Evolutionary conservation across 2,113 vertebrate species (phyloP).

Genomic region (Nothoprocta pentlandii): DNA sequence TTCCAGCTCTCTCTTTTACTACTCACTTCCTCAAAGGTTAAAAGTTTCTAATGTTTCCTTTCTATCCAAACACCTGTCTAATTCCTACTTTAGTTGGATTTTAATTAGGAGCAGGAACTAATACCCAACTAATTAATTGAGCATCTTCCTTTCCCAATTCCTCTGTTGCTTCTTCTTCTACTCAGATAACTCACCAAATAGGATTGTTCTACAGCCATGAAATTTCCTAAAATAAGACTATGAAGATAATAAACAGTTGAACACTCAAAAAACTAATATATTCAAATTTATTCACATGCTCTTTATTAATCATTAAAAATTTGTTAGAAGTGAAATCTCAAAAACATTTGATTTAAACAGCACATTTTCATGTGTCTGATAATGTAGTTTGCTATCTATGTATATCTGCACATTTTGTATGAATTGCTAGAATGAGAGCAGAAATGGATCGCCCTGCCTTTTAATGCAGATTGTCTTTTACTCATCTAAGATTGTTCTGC

Average conservation of each 20-base stretch:
- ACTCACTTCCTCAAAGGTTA: neutral
- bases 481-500: neutral
- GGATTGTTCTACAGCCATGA: slow-evolving; percentile 8
- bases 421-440: slow-evolving; percentile 17
- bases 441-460: neutral
- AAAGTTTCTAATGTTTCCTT: slow-evolving; percentile 50
- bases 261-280: slow-evolving; percentile 20
- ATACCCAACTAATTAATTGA: slow-evolving; percentile 73
- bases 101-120: slow-evolving; percentile 71
- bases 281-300: slow-evolving; percentile 59
- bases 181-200: slow-evolving; percentile 23
- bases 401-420: neutral
- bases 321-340: neutral
- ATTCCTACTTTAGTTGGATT: slow-evolving; percentile 67
- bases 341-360: slow-evolving; percentile 26
- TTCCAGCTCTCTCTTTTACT: neutral
- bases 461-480: neutral
- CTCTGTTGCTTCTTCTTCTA: slow-evolving; percentile 9
- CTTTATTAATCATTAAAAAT: slow-evolving; percentile 63
- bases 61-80: slow-evolving; percentile 70
- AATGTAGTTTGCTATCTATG: neutral
- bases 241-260: slow-evolving; percentile 50
- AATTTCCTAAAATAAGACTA: slow-evolving; percentile 48
- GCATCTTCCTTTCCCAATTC: slow-evolving; percentile 40
- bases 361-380: slow-evolving; percentile 35